A percentile compares a stretch with the other conserved stretches of the same genome.
Evolutionary conservation across 2,888 invertebrate genomes (phyloP).

Genomic region (Crocallis elinguaria): DNA sequence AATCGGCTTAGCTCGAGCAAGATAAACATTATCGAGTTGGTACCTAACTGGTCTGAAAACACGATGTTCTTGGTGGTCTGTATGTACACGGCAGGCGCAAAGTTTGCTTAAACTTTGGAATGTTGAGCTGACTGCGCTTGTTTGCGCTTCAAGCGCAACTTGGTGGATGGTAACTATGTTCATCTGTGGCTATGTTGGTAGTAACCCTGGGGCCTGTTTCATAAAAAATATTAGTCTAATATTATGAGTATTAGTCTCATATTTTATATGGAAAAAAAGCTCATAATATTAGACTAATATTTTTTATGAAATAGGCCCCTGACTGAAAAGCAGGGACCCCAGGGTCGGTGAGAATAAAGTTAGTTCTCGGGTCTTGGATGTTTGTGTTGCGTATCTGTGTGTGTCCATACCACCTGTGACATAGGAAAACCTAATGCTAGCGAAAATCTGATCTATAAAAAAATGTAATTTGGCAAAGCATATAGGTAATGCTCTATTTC

Average conservation of each 20-base stretch:
- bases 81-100: constrained; percentile 4
- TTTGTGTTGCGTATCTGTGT: too few relatives aligned
- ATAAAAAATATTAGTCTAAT: too few relatives aligned
- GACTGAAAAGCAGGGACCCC: too few relatives aligned
- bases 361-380: too few relatives aligned
- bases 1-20: background rate
- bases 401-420: too few relatives aligned
- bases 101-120: constrained; percentile 3
- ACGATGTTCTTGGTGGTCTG: background rate
- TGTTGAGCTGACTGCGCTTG: constrained; percentile 8
- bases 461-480: background rate
- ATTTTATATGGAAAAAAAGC: too few relatives aligned
- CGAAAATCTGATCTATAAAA: background rate
- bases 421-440: too few relatives aligned
- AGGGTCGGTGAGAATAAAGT: too few relatives aligned
- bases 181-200: background rate
- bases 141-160: constrained; percentile 9
- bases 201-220: background rate
- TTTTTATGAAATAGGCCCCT: too few relatives aligned
- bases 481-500: background rate
- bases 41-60: background rate
- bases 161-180: background rate
- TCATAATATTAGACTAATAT: too few relatives aligned
- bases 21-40: background rate
- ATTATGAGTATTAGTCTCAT: too few relatives aligned